Evolutionary conservation across 2,797 vertebrate species (phyloP), one percentile per base, ranked within the genome.

Genomic region (Momotus momota): DNA sequence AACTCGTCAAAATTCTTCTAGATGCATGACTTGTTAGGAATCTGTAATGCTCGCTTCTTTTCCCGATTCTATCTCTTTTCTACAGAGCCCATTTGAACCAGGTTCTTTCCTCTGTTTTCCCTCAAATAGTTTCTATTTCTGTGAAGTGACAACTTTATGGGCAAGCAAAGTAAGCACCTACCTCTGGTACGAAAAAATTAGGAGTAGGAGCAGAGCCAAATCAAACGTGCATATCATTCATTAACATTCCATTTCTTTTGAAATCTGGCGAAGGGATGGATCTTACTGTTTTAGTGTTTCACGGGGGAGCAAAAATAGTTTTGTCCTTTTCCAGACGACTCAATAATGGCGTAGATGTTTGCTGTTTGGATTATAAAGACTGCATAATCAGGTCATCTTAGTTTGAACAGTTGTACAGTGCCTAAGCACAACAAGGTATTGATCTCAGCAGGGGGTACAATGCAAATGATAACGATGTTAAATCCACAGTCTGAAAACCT

Each of bases 401-500:
- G 4, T 85, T 80, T 91, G 71, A 90, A 77, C 15, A 40, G 33
- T 25, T 61, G 51, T 40, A 10, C 8, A 16, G 51, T 15, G 26
- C 26, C 40, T 52, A 18, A 87, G 41, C 48, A 71, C 43, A 74
- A 57, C 13, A 57, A 67, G 49, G 54, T 81, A 89, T 65, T 52
- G 62, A 93, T 81, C 92, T 75, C 87, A 93, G 66, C 69, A 92
- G 85, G 69, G 49, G 60, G 49, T 55, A 35, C 58, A 86, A 74
- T 41, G 54, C 35, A 86, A 94, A 58, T 40, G 77, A 52, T 49
- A 78, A 38, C 48, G 35, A 27, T 35, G 40, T 70, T 87, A 89
- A 88, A 64, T 48, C 81, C 90, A 49, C 40, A 64, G 13, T 51
- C 67, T 73, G 88, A 90, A 96, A 97, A 94, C 35, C 72, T 88